Evolutionary conservation across 2,797 vertebrate species (phyloP), one percentile per base, ranked within the genome.

Genomic region (Muraenolepis orangiensis): DNA sequence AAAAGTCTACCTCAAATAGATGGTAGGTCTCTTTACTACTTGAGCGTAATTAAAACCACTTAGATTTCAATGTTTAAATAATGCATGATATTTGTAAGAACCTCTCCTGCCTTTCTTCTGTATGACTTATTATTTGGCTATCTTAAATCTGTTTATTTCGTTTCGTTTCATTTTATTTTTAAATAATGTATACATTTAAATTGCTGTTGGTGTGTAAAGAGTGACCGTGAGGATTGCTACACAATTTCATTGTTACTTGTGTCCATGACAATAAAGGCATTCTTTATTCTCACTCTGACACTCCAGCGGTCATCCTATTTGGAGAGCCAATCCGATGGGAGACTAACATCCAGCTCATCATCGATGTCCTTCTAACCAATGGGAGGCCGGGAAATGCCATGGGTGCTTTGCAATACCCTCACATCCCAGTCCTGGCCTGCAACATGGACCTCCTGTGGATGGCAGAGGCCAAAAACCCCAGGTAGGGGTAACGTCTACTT

Each of bases 361-460:
- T 91, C 23, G 97, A 99, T 6, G 91, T 98, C 0, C 95, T 99
- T 7, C 84, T 98, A 83, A 96, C 96, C 76, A 93, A 94, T 0
- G 98, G 98, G 71, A 93, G 90, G 72, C 95, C 93, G 11, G 94
- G 92, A 46, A 89, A 87, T 13, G 40, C 86, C 66, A 90, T 93
- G 86, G 88, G 76, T 0, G 82, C 88, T 0, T 78, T 74, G 0
- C 94, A 91, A 0, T 95, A 96, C 75, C 97, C 97, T 71, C 98
- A 99, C 72, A 95, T 99, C 64, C 98, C 98, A 0, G 75, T 99
- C 67, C 87, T 99, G 67, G 96, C 97, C 73, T 98, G 97, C 86
- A 99, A 99, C 90, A 96, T 98, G 96, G 98, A 99, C 86, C 95
- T 99, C 71, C 90, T 98, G 77, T 99, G 98, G 98, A 98, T 99